phyloP scores from a whole-genome alignment of 2,797 vertebrate species.

The Phylloscopus collybita region DNA sequence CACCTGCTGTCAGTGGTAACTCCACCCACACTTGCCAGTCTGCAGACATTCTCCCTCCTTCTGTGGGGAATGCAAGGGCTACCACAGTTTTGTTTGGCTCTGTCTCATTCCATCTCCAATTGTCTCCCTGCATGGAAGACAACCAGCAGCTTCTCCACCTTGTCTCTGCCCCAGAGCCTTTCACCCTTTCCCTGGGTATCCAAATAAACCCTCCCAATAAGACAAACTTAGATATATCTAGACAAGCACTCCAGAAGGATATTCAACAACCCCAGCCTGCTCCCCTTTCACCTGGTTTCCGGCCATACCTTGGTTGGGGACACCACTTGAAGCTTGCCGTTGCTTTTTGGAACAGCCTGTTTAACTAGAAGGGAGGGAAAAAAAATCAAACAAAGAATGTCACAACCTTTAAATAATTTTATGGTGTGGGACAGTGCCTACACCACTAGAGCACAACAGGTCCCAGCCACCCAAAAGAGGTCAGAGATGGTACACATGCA shows the following conservation, averaged over 20 bases:
- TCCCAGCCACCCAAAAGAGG: not conserved
- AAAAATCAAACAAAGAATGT: not conserved
- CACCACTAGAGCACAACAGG: not conserved
- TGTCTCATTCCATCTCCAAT: not conserved
- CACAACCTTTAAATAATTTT: not conserved
- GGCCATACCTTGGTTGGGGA: constrained; percentile 65
- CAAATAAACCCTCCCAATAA: not conserved
- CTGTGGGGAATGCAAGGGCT: not conserved
- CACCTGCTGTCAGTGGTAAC: rapidly evolving
- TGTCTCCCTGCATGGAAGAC: not conserved
- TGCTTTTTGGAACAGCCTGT: not conserved
- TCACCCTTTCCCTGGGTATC: not conserved
- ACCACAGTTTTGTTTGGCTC: not conserved
- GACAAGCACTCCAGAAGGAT: not conserved
- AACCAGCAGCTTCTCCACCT: not conserved
- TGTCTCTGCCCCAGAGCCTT: not conserved
- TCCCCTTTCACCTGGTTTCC: not conserved
- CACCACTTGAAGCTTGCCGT: not conserved
- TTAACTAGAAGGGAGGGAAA: constrained; percentile 40
- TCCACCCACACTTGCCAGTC: not conserved
- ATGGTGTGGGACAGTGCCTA: not conserved
- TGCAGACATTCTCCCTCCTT: not conserved
- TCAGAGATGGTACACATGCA: not conserved
- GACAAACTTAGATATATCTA: not conserved
- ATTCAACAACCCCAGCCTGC: not conserved